These are phyloP conservation scores for Herminia tarsipennalis DNA, from an alignment of 2,888 invertebrate species.

Conservation along the genomic window DNA sequence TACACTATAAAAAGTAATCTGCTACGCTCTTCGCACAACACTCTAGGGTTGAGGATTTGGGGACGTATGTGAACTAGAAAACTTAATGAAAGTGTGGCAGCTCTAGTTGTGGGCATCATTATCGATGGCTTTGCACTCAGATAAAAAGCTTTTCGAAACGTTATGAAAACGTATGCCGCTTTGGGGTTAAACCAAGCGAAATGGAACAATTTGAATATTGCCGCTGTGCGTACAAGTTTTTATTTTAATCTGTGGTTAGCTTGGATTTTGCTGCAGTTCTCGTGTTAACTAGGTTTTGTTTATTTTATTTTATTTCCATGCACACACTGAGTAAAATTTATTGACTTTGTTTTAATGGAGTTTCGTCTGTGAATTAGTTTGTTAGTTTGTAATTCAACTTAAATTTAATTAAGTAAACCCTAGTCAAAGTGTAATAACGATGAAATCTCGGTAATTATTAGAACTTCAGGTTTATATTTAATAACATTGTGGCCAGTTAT, in stretches of 20 bases:
- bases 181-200: constrained; percentile 61
- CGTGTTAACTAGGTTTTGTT: constrained; percentile 18
- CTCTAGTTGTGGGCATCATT: constrained; percentile 72
- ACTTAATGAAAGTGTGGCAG: constrained; percentile 76
- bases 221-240: constrained; percentile 36
- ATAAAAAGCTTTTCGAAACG: constrained; percentile 70
- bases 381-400: not conserved
- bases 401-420: constrained; percentile 1
- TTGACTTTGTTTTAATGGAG: not conserved
- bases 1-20: constrained; percentile 44
- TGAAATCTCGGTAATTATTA: too few relatives aligned
- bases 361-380: not conserved
- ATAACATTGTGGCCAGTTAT: too few relatives aligned
- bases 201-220: constrained; percentile 53
- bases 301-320: constrained; percentile 4
- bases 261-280: constrained; percentile 12
- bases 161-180: constrained; percentile 75
- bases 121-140: constrained; percentile 72
- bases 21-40: constrained; percentile 51
- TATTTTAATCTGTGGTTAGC: constrained; percentile 43
- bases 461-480: too few relatives aligned
- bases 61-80: constrained; percentile 68
- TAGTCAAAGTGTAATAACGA: too few relatives aligned
- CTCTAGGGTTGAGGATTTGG: constrained; percentile 62
- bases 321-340: not conserved